Percentiles rank a stretch among this genome's conserved stretches.
Conservation (phyloP, 2,797 vertebrate species). For the Crypturellus tataupa region DNA sequence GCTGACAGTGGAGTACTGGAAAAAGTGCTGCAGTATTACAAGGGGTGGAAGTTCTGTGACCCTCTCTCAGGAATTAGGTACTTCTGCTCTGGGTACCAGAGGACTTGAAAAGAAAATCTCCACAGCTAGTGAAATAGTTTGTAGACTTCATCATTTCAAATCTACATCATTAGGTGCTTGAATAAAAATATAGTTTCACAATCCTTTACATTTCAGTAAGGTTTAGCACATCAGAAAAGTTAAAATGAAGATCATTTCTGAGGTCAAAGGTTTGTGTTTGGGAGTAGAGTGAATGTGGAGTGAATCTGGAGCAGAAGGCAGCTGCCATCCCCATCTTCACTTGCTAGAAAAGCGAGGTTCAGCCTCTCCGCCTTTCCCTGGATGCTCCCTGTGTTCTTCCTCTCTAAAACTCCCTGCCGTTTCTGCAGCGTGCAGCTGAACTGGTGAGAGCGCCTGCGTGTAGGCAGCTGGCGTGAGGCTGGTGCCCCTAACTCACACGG, state of each 20-base stretch:
- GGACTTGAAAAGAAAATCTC: constrained; percentile 21
- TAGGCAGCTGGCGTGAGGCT: background rate
- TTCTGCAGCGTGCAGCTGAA: background rate
- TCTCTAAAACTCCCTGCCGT: background rate
- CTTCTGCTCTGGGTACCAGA: constrained; percentile 32
- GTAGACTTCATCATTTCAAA: constrained; percentile 32
- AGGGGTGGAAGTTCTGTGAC: constrained; percentile 26
- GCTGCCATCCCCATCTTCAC: background rate
- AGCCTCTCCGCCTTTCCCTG: background rate
- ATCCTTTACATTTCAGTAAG: constrained; percentile 53
- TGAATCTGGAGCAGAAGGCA: background rate
- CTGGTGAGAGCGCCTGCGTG: background rate
- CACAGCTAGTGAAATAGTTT: constrained; percentile 26
- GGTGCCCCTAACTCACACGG: background rate
- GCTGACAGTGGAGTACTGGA: background rate
- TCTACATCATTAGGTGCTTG: constrained; percentile 17
- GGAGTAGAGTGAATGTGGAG: background rate
- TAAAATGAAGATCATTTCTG: constrained; percentile 12
- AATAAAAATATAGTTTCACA: constrained; percentile 9
- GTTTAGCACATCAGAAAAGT: constrained; percentile 9
- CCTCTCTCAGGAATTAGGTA: constrained; percentile 62
- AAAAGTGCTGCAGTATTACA: background rate
- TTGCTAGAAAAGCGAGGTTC: background rate
- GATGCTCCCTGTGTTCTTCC: background rate
- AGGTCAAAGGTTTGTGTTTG: background rate